These are phyloP conservation scores for Heteractis magnifica DNA, from an alignment of 92 coral and sea anemone genomes.

Conservation along the genomic window DNA sequence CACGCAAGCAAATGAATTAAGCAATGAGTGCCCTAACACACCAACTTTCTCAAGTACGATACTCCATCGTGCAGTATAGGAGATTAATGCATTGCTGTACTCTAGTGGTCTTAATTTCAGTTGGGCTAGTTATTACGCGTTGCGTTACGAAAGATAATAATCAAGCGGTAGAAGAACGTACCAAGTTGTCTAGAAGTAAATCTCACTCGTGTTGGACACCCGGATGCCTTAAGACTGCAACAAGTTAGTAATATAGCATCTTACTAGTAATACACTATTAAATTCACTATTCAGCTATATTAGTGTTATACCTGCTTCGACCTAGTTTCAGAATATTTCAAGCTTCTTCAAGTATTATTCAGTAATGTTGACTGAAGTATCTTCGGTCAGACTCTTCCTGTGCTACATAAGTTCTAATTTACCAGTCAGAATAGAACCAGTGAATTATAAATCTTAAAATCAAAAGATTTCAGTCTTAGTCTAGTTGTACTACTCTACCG, in stretches of 20 bases:
- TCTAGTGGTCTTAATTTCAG: not conserved
- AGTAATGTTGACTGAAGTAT: no score
- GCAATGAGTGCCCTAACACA: not conserved
- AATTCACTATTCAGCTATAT: not conserved
- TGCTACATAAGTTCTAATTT: no score
- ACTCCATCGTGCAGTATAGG: not conserved
- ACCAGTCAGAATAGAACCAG: no score
- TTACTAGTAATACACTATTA: not conserved
- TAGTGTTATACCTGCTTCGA: not conserved
- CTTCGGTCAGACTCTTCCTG: no score
- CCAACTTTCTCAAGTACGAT: not conserved
- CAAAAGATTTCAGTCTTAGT: no score
- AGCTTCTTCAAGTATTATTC: no score
- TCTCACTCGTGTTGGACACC: not conserved
- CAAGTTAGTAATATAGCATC: not conserved
- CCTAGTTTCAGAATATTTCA: not conserved
- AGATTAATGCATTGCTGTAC: not conserved
- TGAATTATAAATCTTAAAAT: no score
- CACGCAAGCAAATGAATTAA: not conserved
- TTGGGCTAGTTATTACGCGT: not conserved
- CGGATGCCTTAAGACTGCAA: not conserved
- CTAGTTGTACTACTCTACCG: no score
- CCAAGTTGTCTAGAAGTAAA: not conserved
- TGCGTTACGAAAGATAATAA: not conserved
- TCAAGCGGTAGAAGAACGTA: not conserved